Percentiles rank a stretch among this genome's conserved stretches.
Evolutionary conservation across 2,888 invertebrate species (phyloP).

Genomic region (Noctuana brunneofusca): DNA sequence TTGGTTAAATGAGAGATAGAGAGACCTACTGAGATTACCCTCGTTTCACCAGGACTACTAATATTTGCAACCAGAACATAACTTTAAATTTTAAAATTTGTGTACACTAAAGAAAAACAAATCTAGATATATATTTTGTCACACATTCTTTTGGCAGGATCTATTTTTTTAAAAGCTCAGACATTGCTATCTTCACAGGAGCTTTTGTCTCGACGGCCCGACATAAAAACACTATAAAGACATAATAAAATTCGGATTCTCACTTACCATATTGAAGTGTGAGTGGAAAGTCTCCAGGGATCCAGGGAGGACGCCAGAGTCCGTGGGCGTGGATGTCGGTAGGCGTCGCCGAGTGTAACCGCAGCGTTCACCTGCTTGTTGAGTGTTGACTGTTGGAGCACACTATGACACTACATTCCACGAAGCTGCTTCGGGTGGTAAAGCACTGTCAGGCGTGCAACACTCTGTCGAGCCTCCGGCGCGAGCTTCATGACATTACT

Average conservation of each 20-base stretch:
- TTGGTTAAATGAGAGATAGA: no score
- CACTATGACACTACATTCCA: background rate
- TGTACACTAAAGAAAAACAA: no score
- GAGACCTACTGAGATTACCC: no score
- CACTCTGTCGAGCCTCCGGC: constrained; percentile 5
- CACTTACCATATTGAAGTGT: constrained; percentile 19
- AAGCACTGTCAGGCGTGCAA: background rate
- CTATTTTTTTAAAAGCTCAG: no score
- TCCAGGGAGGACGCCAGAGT: background rate
- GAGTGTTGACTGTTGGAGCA: background rate
- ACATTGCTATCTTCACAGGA: no score
- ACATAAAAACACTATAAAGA: no score
- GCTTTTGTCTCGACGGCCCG: no score
- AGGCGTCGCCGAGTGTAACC: constrained; percentile 15
- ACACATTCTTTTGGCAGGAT: no score
- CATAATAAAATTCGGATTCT: background rate
- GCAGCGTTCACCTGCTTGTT: background rate
- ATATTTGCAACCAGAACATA: no score
- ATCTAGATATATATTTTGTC: no score
- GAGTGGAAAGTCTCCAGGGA: constrained; percentile 14
- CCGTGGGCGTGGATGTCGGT: constrained; percentile 6
- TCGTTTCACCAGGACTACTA: no score
- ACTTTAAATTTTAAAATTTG: no score
- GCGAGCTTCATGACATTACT: constrained; percentile 15
- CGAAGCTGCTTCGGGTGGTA: background rate